phyloP scores from a whole-genome alignment of 1,140 invertebrate genomes.

The Lutraria rhynchaena region DNA sequence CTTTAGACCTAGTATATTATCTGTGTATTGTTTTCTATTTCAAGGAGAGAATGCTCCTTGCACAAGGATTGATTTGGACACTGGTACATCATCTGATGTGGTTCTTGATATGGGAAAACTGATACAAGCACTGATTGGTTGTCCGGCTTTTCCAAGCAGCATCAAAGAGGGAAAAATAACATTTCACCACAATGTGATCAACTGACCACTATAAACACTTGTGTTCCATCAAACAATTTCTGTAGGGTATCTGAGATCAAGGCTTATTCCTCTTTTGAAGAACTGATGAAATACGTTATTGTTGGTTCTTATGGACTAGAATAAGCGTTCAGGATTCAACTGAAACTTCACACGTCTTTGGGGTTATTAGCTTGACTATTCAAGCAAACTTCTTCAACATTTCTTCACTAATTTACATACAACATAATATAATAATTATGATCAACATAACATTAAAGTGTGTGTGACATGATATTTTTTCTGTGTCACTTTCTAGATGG shows the following conservation, averaged over 20 bases:
- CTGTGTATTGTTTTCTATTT: neutral
- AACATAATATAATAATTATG: too few relatives aligned
- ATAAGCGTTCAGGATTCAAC: slow-evolving; percentile 4
- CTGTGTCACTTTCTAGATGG: too few relatives aligned
- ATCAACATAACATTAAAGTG: too few relatives aligned
- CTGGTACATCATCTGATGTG: neutral
- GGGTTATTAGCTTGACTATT: too few relatives aligned
- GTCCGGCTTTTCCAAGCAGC: neutral
- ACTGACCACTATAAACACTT: slow-evolving; percentile 25
- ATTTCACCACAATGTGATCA: slow-evolving; percentile 22
- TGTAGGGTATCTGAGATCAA: neutral
- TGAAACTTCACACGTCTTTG: too few relatives aligned
- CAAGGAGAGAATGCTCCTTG: neutral
- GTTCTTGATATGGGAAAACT: neutral
- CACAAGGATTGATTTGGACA: slow-evolving; percentile 7
- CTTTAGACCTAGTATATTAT: neutral
- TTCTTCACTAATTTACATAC: too few relatives aligned
- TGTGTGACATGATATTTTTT: too few relatives aligned
- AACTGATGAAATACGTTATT: slow-evolving; percentile 26
- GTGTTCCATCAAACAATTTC: slow-evolving; percentile 26
- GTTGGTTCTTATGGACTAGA: slow-evolving; percentile 36
- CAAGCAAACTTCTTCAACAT: too few relatives aligned
- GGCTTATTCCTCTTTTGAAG: slow-evolving; percentile 14
- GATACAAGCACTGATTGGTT: slow-evolving; percentile 6
- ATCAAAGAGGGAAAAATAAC: slow-evolving; percentile 23